phyloP scores from a whole-genome alignment of 1,140 invertebrate species.

The Pararge aegeria region DNA sequence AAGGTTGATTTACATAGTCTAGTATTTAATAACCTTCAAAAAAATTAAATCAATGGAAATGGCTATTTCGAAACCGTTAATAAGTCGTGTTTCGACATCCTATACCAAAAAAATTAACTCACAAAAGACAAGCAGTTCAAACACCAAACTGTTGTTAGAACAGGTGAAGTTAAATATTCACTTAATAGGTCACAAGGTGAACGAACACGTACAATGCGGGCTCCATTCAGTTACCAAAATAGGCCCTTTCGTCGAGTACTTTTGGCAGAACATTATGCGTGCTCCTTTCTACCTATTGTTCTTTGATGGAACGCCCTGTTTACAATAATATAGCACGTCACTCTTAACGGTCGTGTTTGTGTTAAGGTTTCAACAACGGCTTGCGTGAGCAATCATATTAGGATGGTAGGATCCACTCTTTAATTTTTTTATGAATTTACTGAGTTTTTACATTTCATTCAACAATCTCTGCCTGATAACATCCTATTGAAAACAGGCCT shows the following conservation, averaged over 20 bases:
- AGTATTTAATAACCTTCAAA: too few relatives aligned
- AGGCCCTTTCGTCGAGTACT: conserved; percentile 19
- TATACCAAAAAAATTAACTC: neutral
- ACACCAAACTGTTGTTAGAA: conserved; percentile 6
- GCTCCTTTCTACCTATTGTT: conserved; percentile 20
- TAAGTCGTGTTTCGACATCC: neutral
- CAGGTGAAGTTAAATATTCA: conserved; percentile 25
- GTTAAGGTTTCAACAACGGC: conserved; percentile 5
- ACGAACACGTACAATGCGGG: conserved; percentile 18
- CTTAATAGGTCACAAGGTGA: conserved; percentile 27
- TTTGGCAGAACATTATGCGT: conserved; percentile 12
- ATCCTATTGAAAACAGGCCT: too few relatives aligned
- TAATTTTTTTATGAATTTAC: too few relatives aligned
- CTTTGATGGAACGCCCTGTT: conserved; percentile 13
- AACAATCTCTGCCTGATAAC: too few relatives aligned
- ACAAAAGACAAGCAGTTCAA: neutral
- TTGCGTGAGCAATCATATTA: conserved; percentile 12
- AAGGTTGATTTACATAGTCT: too few relatives aligned
- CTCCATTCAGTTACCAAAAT: conserved; percentile 14
- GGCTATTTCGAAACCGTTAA: too few relatives aligned
- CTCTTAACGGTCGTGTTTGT: conserved; percentile 12
- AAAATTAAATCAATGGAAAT: too few relatives aligned
- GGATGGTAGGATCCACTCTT: too few relatives aligned
- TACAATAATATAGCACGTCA: conserved; percentile 17
- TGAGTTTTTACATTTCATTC: too few relatives aligned